These are phyloP conservation scores for Lamellibrachia columna DNA, from an alignment of 2,888 invertebrate species.

Conservation along the genomic window DNA sequence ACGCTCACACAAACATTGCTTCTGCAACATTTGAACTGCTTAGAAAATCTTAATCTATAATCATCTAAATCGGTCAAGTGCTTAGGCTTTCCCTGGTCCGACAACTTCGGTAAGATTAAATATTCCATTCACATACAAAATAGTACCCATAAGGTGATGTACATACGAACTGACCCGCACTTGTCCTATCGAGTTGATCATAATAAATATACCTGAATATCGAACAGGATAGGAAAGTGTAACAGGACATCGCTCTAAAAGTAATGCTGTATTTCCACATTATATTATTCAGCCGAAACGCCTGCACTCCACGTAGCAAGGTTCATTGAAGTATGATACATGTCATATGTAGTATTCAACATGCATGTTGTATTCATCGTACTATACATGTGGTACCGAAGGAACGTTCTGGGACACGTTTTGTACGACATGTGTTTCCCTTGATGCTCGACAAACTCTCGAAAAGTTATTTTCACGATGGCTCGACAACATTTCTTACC, in stretches of 20 bases:
- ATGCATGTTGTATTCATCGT: too few species aligned
- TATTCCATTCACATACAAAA: conserved; percentile 16
- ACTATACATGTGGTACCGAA: too few species aligned
- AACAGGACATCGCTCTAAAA: conserved; percentile 16
- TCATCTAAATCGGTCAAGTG: conserved; percentile 10
- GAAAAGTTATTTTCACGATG: too few species aligned
- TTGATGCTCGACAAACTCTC: too few species aligned
- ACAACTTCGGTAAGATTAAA: conserved; percentile 3
- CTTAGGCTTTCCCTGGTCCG: neutral
- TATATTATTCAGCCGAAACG: neutral
- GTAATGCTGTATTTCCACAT: neutral
- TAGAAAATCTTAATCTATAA: neutral
- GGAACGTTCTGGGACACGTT: too few species aligned
- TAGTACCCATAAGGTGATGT: neutral
- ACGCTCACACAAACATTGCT: conserved; percentile 3
- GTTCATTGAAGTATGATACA: too few species aligned
- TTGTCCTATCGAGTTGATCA: neutral
- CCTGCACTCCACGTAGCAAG: neutral
- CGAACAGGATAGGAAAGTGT: neutral
- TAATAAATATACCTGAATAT: conserved; percentile 10
- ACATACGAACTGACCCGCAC: neutral
- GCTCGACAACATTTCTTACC: too few species aligned
- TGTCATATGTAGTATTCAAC: too few species aligned
- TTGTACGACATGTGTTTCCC: too few species aligned
- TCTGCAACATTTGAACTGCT: conserved; percentile 9